A percentile compares a stretch with the other conserved stretches of the same genome.
Evolutionary conservation across 1,140 invertebrate genomes (phyloP).

Genomic region (Bilobella aurantiaca): DNA sequence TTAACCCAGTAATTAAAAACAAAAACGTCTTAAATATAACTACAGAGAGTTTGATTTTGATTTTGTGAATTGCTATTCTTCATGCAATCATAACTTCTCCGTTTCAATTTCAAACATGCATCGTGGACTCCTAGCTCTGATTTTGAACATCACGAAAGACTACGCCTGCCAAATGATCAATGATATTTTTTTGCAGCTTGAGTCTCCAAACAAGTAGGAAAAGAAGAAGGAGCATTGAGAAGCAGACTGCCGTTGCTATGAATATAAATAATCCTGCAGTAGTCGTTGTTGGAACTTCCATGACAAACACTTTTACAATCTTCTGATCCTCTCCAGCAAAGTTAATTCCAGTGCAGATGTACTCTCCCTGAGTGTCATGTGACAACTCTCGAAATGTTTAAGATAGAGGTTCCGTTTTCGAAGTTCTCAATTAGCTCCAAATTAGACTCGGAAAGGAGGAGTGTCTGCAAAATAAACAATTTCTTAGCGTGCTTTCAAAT

Average conservation of each 20-base stretch:
- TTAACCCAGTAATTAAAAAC: too few species aligned
- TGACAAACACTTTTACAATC: constrained; percentile 14
- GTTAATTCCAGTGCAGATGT: constrained; percentile 18
- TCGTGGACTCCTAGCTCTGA: too few species aligned
- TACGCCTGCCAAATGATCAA: constrained; percentile 23
- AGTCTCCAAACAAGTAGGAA: constrained; percentile 19
- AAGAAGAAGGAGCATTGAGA: constrained; percentile 1
- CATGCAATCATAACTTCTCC: too few species aligned
- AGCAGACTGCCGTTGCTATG: constrained; percentile 8
- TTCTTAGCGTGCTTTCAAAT: not conserved
- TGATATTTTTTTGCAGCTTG: constrained; percentile 24
- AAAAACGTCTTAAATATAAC: too few species aligned
- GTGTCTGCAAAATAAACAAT: constrained; percentile 3
- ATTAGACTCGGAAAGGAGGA: not conserved
- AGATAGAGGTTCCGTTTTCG: constrained; percentile 16
- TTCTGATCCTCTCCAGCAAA: constrained; percentile 19
- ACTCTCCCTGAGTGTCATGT: constrained; percentile 23
- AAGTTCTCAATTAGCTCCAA: not conserved
- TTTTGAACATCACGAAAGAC: constrained; percentile 28
- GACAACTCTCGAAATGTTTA: constrained; percentile 21
- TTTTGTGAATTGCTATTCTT: too few species aligned
- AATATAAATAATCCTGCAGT: constrained; percentile 3
- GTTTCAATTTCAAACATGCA: too few species aligned
- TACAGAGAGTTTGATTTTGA: too few species aligned
- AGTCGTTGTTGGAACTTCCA: constrained; percentile 5